Conservation (phyloP, 2,888 invertebrate genomes). For the Pemphredon lugubris region DNA sequence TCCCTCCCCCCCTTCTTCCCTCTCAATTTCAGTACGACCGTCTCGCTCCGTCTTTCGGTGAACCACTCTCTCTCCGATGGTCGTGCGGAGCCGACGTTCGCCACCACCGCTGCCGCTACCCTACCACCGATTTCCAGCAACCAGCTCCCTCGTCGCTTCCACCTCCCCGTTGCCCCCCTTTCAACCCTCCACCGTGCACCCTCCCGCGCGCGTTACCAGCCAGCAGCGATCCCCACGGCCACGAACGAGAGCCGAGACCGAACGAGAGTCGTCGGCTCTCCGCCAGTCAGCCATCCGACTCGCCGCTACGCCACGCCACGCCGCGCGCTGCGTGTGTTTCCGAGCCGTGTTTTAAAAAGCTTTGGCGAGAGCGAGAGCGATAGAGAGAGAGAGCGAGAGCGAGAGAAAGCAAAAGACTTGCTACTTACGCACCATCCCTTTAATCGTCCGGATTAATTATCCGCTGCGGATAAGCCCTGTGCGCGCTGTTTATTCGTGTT, state of each 20-base stretch:
- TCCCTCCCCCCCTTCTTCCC: neutral
- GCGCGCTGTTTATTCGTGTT: too few relatives aligned
- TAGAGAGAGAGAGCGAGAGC: too few relatives aligned
- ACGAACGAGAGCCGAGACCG: slow-evolving; percentile 71
- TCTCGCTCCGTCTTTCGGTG: slow-evolving; percentile 35
- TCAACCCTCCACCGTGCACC: slow-evolving; percentile 55
- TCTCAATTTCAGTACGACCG: slow-evolving; percentile 16
- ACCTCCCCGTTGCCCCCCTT: slow-evolving; percentile 48
- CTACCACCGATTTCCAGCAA: slow-evolving; percentile 62
- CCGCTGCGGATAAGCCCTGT: too few relatives aligned
- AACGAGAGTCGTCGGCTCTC: slow-evolving; percentile 75
- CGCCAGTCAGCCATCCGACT: slow-evolving; percentile 80
- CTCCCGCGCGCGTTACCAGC: slow-evolving; percentile 68
- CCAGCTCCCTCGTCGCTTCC: slow-evolving; percentile 60
- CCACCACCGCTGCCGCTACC: slow-evolving; percentile 58
- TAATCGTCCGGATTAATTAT: too few relatives aligned
- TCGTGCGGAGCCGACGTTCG: slow-evolving; percentile 56
- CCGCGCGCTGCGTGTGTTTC: slow-evolving; percentile 73
- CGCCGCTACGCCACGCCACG: slow-evolving; percentile 72
- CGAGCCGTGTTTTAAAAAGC: slow-evolving; percentile 50
- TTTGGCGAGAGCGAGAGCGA: too few relatives aligned
- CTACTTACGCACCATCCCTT: too few relatives aligned
- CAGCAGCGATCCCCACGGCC: slow-evolving; percentile 73
- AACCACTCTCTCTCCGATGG: slow-evolving; percentile 36
- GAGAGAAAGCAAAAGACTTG: too few relatives aligned